Evolutionary conservation across 2,797 vertebrate species (phyloP).

Genomic region (Notoglanidium macrostoma): DNA sequence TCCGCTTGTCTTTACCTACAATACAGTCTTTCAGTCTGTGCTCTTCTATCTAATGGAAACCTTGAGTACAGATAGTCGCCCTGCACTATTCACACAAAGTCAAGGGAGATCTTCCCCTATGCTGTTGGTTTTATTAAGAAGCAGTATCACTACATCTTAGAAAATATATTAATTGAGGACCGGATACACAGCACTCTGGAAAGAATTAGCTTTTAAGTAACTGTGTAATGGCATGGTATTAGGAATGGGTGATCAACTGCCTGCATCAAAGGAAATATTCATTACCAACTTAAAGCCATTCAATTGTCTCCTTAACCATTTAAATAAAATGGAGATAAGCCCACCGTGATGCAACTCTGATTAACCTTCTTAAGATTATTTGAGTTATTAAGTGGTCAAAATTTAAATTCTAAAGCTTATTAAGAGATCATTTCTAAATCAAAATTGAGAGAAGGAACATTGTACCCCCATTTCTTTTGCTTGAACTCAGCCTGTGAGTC

Average conservation of each 20-base stretch:
- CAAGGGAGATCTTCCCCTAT: neutral
- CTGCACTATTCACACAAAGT: neutral
- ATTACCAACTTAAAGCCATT: neutral
- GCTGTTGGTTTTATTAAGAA: neutral
- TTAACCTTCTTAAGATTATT: neutral
- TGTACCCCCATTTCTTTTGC: neutral
- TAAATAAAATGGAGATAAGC: neutral
- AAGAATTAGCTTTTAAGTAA: neutral
- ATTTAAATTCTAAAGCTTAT: neutral
- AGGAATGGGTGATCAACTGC: neutral
- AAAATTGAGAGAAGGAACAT: neutral
- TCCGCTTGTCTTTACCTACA: neutral
- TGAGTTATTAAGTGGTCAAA: neutral
- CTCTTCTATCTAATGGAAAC: neutral
- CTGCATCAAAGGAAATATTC: neutral
- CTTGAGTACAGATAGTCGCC: neutral
- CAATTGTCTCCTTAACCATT: neutral
- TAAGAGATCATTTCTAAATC: too few species aligned
- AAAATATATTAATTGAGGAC: neutral
- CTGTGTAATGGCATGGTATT: neutral
- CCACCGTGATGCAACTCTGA: neutral
- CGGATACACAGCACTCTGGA: neutral
- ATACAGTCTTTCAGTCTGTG: neutral
- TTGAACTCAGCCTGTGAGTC: neutral
- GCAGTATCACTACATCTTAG: neutral